phyloP scores from a whole-genome alignment of 1,140 invertebrate genomes.

The Paralvinella palmiformis region DNA sequence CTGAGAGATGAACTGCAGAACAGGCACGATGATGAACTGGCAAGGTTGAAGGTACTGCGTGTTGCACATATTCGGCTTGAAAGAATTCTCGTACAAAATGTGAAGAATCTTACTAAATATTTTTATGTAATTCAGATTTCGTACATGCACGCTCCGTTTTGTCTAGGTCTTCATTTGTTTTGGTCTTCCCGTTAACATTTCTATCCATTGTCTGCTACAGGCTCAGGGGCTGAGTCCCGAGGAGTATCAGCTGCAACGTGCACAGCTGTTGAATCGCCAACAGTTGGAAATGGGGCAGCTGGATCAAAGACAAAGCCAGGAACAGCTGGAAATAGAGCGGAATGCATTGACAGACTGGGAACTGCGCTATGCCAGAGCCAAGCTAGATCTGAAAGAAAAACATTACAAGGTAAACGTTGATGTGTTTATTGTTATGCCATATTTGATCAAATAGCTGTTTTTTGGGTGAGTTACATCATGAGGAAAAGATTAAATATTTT shows the following conservation, averaged over 20 bases:
- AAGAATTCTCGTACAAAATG: no score
- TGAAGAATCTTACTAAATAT: no score
- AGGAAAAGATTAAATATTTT: no score
- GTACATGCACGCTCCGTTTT: neutral
- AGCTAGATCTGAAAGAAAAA: slow-evolving; percentile 42
- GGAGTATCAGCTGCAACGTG: slow-evolving; percentile 33
- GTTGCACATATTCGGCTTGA: no score
- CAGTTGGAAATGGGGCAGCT: slow-evolving; percentile 37
- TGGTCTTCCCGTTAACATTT: neutral
- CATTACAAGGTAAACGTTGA: slow-evolving; percentile 40
- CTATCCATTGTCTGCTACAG: slow-evolving; percentile 20
- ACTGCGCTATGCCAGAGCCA: slow-evolving; percentile 40
- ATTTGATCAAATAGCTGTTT: neutral
- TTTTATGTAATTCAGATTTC: neutral
- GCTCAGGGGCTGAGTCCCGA: slow-evolving; percentile 36
- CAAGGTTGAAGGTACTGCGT: slow-evolving; percentile 34
- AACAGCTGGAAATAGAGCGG: slow-evolving; percentile 33
- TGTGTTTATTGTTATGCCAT: no score
- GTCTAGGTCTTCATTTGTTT: no score
- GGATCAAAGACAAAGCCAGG: slow-evolving; percentile 28
- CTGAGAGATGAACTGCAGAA: slow-evolving; percentile 27
- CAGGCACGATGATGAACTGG: slow-evolving; percentile 36
- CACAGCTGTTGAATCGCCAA: slow-evolving; percentile 39
- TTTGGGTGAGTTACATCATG: no score
- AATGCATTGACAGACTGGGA: slow-evolving; percentile 42